A percentile compares a stretch with the other conserved stretches of the same genome.
Evolutionary conservation across 2,888 invertebrate species (phyloP).

Genomic region (Acheta domesticus): DNA sequence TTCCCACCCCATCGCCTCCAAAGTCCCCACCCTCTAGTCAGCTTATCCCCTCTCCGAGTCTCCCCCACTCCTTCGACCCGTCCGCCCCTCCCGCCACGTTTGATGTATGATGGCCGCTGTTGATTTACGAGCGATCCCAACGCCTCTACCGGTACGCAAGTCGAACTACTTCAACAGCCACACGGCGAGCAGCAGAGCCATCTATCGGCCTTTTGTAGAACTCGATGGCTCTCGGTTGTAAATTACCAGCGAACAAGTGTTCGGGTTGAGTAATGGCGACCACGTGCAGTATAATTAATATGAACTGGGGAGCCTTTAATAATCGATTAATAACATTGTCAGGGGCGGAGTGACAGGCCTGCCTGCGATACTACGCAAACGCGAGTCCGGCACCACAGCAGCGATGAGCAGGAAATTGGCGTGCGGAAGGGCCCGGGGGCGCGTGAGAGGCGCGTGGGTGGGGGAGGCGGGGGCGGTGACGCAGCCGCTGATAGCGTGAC

Average conservation of each 20-base stretch:
- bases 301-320: conserved; percentile 18
- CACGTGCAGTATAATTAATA: conserved; percentile 18
- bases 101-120: conserved; percentile 37
- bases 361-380: not conserved
- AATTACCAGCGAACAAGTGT: not conserved
- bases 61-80: not conserved
- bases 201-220: not conserved
- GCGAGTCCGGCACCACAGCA: too few relatives aligned
- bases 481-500: conserved; percentile 19
- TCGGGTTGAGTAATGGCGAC: conserved; percentile 7
- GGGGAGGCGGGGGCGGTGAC: not conserved
- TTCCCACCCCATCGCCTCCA: conserved; percentile 21
- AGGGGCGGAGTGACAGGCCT: not conserved
- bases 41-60: conserved; percentile 24
- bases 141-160: conserved; percentile 18
- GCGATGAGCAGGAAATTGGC: not conserved
- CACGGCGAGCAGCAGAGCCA: not conserved
- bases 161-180: conserved; percentile 26
- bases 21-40: conserved; percentile 29
- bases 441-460: not conserved
- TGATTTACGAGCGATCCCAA: conserved; percentile 21
- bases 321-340: conserved; percentile 18
- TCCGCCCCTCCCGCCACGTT: conserved; percentile 25
- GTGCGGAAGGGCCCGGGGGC: conserved; percentile 4
- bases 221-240: not conserved